Base-by-base conservation (phyloP, 2,113 vertebrate species). In the Struthidea cinerea region DNA sequence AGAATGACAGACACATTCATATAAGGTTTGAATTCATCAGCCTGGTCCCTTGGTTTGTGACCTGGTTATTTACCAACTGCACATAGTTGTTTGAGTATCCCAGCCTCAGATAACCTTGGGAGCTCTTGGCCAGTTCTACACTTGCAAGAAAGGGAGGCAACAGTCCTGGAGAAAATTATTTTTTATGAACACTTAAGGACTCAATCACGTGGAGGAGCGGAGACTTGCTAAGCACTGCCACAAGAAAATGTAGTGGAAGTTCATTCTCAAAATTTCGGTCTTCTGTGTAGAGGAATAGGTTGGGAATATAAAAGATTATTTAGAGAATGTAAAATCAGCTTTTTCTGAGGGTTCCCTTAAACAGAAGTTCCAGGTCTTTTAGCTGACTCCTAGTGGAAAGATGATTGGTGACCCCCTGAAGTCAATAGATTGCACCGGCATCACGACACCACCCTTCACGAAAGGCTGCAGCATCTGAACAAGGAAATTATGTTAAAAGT, bases 391-490 rank as follows among this genome's bases (percentile, higher is more conserved):
- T 44, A 61, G 21, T 19, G 22, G 15, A 55, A 53, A 57, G 39
- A n/a, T 8, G 11, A 3, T 65, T 57, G 7, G 3, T 74, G 46
- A 52, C 23, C 4, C 7, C 8, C n/a, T 44, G 37, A 89, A 65
- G 14, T 49, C 18, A 70, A 32, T 3, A 65, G n/a, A 21, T 42
- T 86, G 6, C 12, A 33, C 1, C 61, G 28, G 4, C 14, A 70
- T 83, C 7, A 74, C 47, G 49, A 47, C 11, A n/a, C 16, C 10
- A 47, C 5, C 4, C n/a, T 64, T 70, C 50, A 50, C 0, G 0
- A 32, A 35, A 14, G 19, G 10, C 37, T 76, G n/a, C 13, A 60
- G 37, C 5, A 17, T 59, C 23, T 82, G 10, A 5, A 1, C 9
- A 32, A 56, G 22, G 16, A 65, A 56, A 47, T 57, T 0, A 23